Percentiles rank a stretch among this genome's conserved stretches.
Evolutionary conservation across 1,140 invertebrate genomes (phyloP).

Genomic region (Drosophila mojavensis): DNA sequence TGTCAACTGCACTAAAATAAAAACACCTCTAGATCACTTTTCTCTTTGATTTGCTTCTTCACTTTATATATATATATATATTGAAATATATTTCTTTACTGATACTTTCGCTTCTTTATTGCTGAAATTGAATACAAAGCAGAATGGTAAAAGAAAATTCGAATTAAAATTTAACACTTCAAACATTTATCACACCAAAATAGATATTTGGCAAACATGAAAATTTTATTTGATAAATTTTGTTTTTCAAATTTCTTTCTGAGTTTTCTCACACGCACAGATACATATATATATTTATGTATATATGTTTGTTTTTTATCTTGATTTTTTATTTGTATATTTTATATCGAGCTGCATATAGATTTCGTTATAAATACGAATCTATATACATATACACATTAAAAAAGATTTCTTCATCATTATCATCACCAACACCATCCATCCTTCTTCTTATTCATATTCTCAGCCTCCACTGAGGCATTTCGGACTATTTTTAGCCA

Average conservation of each 20-base stretch:
- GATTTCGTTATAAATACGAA: conserved; percentile 34
- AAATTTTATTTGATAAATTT: conserved; percentile 16
- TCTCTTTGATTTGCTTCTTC: conserved; percentile 78
- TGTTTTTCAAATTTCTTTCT: conserved; percentile 33
- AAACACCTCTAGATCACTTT: conserved; percentile 77
- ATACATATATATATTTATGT: neutral
- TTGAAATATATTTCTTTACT: conserved; percentile 57
- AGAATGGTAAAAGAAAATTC: conserved; percentile 23
- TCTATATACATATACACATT: conserved; percentile 43
- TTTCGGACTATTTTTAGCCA: conserved; percentile 71
- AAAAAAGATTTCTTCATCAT: conserved; percentile 53
- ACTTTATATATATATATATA: conserved; percentile 67
- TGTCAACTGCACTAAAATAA: conserved; percentile 72
- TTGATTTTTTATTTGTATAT: conserved; percentile 7
- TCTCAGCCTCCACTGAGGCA: conserved; percentile 56
- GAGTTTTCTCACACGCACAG: conserved; percentile 33
- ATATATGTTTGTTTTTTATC: conserved; percentile 29
- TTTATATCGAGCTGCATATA: conserved; percentile 20
- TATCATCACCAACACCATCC: conserved; percentile 52
- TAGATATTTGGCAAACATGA: conserved; percentile 46
- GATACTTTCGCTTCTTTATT: conserved; percentile 66
- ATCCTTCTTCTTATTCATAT: conserved; percentile 78
- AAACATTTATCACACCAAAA: conserved; percentile 49
- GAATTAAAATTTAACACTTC: conserved; percentile 41
- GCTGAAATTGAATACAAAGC: conserved; percentile 64